These are phyloP conservation scores for Drosophila pandora DNA, from an alignment of 1,140 invertebrate species.

Conservation along the genomic window DNA sequence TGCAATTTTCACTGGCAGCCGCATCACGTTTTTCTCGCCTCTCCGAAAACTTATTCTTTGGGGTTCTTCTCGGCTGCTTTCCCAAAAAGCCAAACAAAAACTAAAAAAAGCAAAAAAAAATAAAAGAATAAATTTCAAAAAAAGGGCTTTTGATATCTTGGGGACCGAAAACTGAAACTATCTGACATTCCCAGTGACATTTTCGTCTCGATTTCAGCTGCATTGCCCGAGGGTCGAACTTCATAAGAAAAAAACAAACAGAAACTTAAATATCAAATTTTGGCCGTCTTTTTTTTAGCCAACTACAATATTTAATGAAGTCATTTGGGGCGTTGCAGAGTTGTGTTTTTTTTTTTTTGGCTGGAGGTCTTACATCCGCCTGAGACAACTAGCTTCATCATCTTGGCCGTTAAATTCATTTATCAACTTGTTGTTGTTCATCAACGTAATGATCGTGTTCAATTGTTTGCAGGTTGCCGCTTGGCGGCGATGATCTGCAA, in stretches of 20 bases:
- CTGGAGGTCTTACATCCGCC: conserved; percentile 54
- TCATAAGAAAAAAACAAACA: conserved; percentile 49
- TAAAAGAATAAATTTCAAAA: conserved; percentile 6
- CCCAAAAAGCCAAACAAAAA: conserved; percentile 54
- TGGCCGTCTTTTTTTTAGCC: conserved; percentile 18
- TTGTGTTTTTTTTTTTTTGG: conserved; percentile 51
- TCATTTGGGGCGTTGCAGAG: conserved; percentile 62
- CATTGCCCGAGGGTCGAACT: conserved; percentile 47
- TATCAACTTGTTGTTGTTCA: conserved; percentile 35
- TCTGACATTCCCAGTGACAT: conserved; percentile 77
- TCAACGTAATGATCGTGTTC: conserved; percentile 20
- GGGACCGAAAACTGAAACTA: conserved; percentile 30
- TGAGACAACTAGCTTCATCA: conserved; percentile 32
- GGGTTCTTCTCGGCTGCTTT: conserved; percentile 44
- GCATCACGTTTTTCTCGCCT: conserved; percentile 61
- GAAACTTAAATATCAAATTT: conserved; percentile 77
- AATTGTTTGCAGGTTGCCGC: conserved; percentile 13
- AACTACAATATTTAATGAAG: conserved; percentile 66
- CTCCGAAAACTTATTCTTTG: conserved; percentile 39
- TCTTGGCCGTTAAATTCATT: conserved; percentile 29
- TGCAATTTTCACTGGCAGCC: conserved; percentile 64
- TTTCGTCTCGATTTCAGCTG: conserved; percentile 45
- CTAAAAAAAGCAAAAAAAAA: conserved; percentile 5
- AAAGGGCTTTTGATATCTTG: conserved; percentile 22
- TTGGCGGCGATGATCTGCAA: conserved; percentile 64